These are phyloP conservation scores for Tetragonula carbonaria DNA, from an alignment of 2,888 invertebrate genomes.

Conservation along the genomic window DNA sequence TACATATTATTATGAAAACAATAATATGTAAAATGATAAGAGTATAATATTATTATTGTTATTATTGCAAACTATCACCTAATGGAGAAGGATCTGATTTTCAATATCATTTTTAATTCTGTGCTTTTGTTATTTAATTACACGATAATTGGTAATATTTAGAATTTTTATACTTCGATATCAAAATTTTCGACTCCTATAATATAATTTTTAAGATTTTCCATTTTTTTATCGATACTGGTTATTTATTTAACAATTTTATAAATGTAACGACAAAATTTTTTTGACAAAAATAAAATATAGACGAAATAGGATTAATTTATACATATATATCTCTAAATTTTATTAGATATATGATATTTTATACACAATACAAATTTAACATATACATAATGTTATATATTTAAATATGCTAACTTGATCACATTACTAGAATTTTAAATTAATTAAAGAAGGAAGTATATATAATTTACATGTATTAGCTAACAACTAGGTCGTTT, in stretches of 20 bases:
- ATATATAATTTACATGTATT: slow-evolving; percentile 19
- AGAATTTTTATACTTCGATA: slow-evolving; percentile 89
- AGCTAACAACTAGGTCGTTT: slow-evolving; percentile 37
- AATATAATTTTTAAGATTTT: slow-evolving; percentile 87
- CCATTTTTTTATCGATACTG: slow-evolving; percentile 89
- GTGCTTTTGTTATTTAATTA: slow-evolving; percentile 86
- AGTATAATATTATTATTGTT: neutral
- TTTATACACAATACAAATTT: slow-evolving; percentile 56
- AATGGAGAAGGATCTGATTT: slow-evolving; percentile 84
- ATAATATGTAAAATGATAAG: neutral
- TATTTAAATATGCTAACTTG: slow-evolving; percentile 29
- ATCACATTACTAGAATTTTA: slow-evolving; percentile 47
- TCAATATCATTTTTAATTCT: slow-evolving; percentile 82
- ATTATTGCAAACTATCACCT: slow-evolving; percentile 75
- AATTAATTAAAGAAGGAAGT: slow-evolving; percentile 43
- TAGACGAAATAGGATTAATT: neutral
- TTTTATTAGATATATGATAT: slow-evolving; percentile 23
- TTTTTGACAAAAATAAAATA: neutral
- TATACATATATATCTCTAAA: neutral
- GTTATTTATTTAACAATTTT: no score
- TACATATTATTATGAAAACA: neutral
- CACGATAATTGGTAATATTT: slow-evolving; percentile 84
- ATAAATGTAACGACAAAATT: slow-evolving; percentile 14
- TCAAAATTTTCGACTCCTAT: slow-evolving; percentile 90
- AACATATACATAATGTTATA: slow-evolving; percentile 40